phyloP scores from a whole-genome alignment of 2,888 invertebrate species.

The Caenorhabditis sp. region DNA sequence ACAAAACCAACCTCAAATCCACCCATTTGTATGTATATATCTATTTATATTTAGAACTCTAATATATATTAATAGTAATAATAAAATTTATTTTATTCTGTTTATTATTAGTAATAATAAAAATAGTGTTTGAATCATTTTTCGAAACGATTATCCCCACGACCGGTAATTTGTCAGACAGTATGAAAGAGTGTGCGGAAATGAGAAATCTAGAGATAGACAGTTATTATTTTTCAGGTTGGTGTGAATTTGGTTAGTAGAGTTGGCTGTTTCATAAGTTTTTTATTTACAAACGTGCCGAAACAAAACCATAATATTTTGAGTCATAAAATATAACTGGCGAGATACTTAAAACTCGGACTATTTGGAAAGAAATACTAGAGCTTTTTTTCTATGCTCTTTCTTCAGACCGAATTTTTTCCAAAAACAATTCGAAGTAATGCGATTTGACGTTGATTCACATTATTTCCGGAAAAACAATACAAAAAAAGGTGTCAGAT shows the following conservation, averaged over 20 bases:
- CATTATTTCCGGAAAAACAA: not conserved
- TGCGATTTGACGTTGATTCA: too few species aligned
- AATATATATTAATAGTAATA: not conserved
- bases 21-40: not conserved
- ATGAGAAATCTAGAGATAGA: constrained; percentile 9
- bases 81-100: not conserved
- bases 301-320: not conserved
- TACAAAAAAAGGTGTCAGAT: not conserved
- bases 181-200: constrained; percentile 14
- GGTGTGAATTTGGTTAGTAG: not conserved
- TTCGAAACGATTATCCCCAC: constrained; percentile 40
- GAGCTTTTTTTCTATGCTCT: too few species aligned
- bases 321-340: not conserved
- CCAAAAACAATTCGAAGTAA: too few species aligned
- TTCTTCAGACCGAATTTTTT: too few species aligned
- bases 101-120: constrained; percentile 5
- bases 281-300: not conserved
- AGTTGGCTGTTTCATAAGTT: not conserved
- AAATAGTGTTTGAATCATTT: constrained; percentile 2
- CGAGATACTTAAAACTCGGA: too few species aligned
- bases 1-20: not conserved
- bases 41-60: not conserved
- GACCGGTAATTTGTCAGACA: constrained; percentile 37
- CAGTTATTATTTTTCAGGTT: not conserved
- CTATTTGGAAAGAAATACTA: too few species aligned